Evolutionary conservation across 2,888 invertebrate genomes (phyloP), one percentile per base, ranked within the genome.

Genomic region (Liodrosophila aerea): DNA sequence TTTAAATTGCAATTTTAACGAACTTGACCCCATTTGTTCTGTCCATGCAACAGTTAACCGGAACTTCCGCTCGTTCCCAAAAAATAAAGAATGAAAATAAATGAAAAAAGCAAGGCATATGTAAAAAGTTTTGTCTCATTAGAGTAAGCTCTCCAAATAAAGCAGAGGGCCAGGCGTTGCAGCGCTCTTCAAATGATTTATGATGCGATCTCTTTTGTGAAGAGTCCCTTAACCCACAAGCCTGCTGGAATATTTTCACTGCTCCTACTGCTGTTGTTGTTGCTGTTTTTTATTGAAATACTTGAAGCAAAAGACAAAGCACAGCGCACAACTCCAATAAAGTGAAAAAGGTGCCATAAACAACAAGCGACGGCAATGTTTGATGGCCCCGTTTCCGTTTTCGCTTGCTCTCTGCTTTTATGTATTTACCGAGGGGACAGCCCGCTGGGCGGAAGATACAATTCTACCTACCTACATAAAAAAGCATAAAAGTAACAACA

Each of bases 321-420:
- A 46, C 46, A 51, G 54, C 51, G 64, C 64, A 76, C 62, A 76
- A 80, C 84, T 83, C 84, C 78, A 83, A 85, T 85, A 85, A 78
- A 78, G 84, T 69, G 84, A 78, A 83, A 85, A 78, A 78, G 78
- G 78, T 78, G 84, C 84, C 81, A 78, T 83, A 85, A 78, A 78
- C 84, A 78, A 76, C 65, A 66, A 80, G 65, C 73, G 58, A 40
- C 46, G 60, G 43, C 53, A 49, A 54, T 60, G 31, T 53, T 51
- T 12, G 34, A 22, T 22, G 22, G 22, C 37, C 18, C 16, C 18
- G 37, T 22, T 22, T 22, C 22, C 22, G 2, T 22, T 22, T 22
- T 22, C 22, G 39, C 18, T 43, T 41, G 63, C 40, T 56, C 73
- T 59, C 64, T 74, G 47, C 54, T 57, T 56, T 60, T 52, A 57